Evolutionary conservation across 2,113 vertebrate species (phyloP), one percentile per base, ranked within the genome.

Genomic region (Anseranas semipalmata): DNA sequence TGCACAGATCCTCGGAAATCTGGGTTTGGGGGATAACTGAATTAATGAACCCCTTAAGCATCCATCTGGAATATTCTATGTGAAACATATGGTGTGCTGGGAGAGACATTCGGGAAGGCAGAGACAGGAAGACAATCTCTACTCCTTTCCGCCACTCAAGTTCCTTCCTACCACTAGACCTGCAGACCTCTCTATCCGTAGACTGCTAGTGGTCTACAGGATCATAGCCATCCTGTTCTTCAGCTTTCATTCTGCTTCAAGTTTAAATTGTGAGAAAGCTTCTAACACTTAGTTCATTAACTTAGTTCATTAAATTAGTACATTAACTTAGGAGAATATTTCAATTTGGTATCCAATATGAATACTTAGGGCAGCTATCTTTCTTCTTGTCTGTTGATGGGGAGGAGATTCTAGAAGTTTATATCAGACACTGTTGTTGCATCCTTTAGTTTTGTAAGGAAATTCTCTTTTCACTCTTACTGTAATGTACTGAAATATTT

Each of bases 41-140:
- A 77, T 91, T 76, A 94, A 95, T 76, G 82, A 85, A 67, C 52
- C 53, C 53, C 87, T 85, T 76, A 85, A 79, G 33, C 66, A 43
- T 48, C 75, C 72, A 24, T 87, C 78, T 90, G 90, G 85, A n/a
- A 48, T 65, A 15, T 15, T 90, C 30, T 74, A 24, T 60, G 30
- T 53, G 71, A 60, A 76, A 15, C 88, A 32, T 75, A 59, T 20
- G 75, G 83, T 76, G 53, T 86, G 55, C 50, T 90, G 59, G 45
- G 59, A 60, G 84, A 73, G 71, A 32, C 53, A 21, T 73, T 81
- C 55, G 85, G 82, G 72, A 45, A 60, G 37, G 55, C 63, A 85
- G 39, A 82, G 48, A 32, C n/a, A 4, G 56, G 39, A 33, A 7
- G 52, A 7, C 41, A 39, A 30, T 65, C 73, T 66, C 62, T 37